Evolutionary conservation across 2,888 invertebrate species (phyloP).

Genomic region (Alviniconcha strummeri): DNA sequence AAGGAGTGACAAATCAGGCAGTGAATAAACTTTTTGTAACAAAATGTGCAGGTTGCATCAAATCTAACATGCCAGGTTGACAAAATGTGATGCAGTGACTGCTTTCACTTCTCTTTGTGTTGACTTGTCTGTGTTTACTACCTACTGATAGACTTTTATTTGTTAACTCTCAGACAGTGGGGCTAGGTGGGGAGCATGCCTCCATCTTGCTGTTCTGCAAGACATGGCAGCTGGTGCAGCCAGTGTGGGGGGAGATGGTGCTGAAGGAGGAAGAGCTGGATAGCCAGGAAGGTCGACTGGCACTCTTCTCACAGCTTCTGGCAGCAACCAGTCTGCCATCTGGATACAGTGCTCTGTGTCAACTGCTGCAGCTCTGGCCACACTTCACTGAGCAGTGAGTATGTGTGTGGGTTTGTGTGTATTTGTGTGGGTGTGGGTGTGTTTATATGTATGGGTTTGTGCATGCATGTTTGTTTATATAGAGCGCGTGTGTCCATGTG

Average conservation of each 20-base stretch:
- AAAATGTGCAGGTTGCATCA: no score
- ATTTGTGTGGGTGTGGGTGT: background rate
- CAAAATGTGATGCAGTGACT: no score
- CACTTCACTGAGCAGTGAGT: slow-evolving; percentile 31
- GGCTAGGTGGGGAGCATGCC: slow-evolving; percentile 60
- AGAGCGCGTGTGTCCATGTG: background rate
- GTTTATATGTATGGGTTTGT: background rate
- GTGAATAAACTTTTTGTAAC: no score
- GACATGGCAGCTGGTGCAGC: slow-evolving; percentile 63
- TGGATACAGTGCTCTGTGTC: slow-evolving; percentile 57
- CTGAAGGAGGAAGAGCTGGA: slow-evolving; percentile 54
- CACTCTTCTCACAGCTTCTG: slow-evolving; percentile 58
- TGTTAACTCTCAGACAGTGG: slow-evolving; percentile 53
- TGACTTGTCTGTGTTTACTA: background rate
- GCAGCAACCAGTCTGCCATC: slow-evolving; percentile 42
- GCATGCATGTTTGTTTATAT: background rate
- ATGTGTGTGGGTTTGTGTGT: background rate
- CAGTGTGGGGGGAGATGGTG: slow-evolving; percentile 56
- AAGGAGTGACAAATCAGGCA: no score
- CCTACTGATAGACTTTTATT: no score
- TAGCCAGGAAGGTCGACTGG: slow-evolving; percentile 51
- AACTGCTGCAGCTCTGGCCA: slow-evolving; percentile 67
- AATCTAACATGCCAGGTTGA: no score
- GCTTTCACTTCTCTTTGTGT: background rate
- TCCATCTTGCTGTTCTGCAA: slow-evolving; percentile 63